Base-by-base conservation (phyloP, 2,113 vertebrate genomes). In the Petroica traversi region DNA sequence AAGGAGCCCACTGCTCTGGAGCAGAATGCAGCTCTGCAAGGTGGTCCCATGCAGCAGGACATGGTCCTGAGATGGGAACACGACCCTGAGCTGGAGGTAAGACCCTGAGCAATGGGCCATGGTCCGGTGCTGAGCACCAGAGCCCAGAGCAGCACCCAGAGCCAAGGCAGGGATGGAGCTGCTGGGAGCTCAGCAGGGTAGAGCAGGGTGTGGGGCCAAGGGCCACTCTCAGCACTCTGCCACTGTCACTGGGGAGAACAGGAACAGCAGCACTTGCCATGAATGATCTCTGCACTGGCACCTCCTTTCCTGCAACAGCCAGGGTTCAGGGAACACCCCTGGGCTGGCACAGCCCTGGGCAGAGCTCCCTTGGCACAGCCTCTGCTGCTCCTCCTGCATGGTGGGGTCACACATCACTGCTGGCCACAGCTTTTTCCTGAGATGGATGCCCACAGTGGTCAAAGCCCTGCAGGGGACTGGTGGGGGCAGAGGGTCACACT, bases 321-420 rank as follows among this genome's bases (percentile, higher is more conserved):
- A n/a, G n/a, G n/a, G 36, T 16, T 34, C 1, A 0, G 14, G 74
- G 22, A 55, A 38, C 43, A 20, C 19, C 19, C 13, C 52, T 0
- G 1, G 19, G 12, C 33, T 9, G 13, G 9, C 89, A 46, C 5
- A 4, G 19, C 6, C n/a, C 23, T 1, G 0, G 1, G 43, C 52
- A 52, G 31, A 72, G n/a, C 40, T 61, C 88, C 73, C 24, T 77
- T 5, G 0, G n/a, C 75, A 34, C 7, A 1, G 41, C 25, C 36
- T 6, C 15, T 3, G 0, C 41, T 29, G 48, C 87, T 41, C 34
- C 57, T 57, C 40, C 73, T 26, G 46, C 9, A 0, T 2, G 12
- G 1, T 8, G 19, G 38, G 22, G 19, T 29, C 74, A 88, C 77
- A 58, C 54, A 38, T 41, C 4, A 0, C 43, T 71, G 69, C 69